These are phyloP conservation scores for Choloepus hoffmanni DNA, from an alignment of 2,113 vertebrate genomes.

Conservation along the genomic window DNA sequence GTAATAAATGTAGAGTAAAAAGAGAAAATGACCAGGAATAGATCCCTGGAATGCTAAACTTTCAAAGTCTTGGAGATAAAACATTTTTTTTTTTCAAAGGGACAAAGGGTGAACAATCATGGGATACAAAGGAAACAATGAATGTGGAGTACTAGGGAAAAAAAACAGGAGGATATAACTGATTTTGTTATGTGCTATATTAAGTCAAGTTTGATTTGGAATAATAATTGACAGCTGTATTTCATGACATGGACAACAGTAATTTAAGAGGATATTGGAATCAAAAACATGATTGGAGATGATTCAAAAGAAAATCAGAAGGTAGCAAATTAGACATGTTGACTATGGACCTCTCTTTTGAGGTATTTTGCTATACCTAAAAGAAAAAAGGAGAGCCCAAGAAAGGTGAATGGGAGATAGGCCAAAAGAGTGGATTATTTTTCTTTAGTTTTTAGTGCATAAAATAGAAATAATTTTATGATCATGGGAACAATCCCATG, in stretches of 20 bases:
- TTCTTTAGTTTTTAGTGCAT: background rate
- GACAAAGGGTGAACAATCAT: background rate
- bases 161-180: background rate
- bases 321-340: no score
- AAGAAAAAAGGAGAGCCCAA: background rate
- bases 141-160: background rate
- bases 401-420: background rate
- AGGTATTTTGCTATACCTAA: background rate
- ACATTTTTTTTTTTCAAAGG: background rate
- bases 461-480: constrained; percentile 12
- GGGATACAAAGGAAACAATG: background rate
- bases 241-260: background rate
- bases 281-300: background rate
- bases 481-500: background rate
- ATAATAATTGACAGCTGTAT: background rate
- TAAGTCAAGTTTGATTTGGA: background rate
- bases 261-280: background rate
- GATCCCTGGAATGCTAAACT: background rate
- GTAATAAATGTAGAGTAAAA: background rate
- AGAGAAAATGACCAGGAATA: background rate
- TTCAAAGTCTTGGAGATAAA: background rate
- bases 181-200: background rate
- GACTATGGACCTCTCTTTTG: background rate
- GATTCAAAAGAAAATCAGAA: background rate
- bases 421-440: background rate